phyloP scores from a whole-genome alignment of 2,888 invertebrate species.

The Carabus problematicus region DNA sequence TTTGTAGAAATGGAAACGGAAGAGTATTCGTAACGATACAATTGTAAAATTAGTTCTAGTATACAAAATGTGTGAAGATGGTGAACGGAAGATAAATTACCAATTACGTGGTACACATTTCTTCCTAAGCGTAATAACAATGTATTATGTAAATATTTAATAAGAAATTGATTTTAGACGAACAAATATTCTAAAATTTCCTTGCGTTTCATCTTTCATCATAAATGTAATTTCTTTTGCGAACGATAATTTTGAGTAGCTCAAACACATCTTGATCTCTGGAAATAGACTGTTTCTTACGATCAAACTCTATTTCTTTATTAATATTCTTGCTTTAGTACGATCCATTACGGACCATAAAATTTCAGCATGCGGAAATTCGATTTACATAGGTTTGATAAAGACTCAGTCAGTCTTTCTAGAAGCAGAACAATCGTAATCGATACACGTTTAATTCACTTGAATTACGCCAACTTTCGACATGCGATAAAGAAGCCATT shows the following conservation, averaged over 20 bases:
- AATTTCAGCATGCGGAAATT: constrained; percentile 23
- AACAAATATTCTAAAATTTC: too few relatives aligned
- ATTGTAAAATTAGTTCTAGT: too few relatives aligned
- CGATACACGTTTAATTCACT: constrained; percentile 20
- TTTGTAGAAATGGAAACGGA: too few relatives aligned
- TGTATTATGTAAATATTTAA: too few relatives aligned
- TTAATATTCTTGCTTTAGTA: constrained; percentile 36
- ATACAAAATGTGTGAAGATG: too few relatives aligned
- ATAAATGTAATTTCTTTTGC: too few relatives aligned
- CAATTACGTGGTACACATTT: too few relatives aligned
- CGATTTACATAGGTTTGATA: constrained; percentile 36
- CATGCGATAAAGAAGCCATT: constrained; percentile 34
- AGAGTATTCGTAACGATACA: too few relatives aligned
- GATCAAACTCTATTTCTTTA: constrained; percentile 34
- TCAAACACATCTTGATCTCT: constrained; percentile 35
- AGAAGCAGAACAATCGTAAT: constrained; percentile 20
- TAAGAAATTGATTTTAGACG: too few relatives aligned
- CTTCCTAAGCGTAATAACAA: too few relatives aligned
- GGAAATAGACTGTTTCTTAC: constrained; percentile 31
- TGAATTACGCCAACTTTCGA: constrained; percentile 13
- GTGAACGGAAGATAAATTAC: too few relatives aligned
- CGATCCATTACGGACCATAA: constrained; percentile 39
- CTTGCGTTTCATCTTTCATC: too few relatives aligned
- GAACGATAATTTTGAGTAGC: not conserved
- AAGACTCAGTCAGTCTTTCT: constrained; percentile 2